Conservation (phyloP, 2,797 vertebrate species). For the Cirrhinus mrigala region DNA sequence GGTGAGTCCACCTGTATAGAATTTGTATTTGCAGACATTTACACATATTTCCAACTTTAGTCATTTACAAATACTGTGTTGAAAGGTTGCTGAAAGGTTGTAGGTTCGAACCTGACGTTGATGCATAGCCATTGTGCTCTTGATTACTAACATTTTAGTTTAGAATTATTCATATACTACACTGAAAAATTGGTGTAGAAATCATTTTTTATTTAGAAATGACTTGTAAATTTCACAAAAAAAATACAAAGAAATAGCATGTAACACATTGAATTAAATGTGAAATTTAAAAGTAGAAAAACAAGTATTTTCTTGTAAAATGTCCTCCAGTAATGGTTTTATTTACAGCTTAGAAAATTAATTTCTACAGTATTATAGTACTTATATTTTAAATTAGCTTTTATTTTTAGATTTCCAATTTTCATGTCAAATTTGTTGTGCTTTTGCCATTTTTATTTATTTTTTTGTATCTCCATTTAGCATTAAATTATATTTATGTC, state of each 20-base stretch:
- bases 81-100: not conserved
- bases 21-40: not conserved
- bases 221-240: not conserved
- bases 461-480: no score
- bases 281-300: not conserved
- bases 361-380: not conserved
- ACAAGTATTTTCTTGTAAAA: not conserved
- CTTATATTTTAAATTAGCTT: not conserved
- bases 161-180: not conserved
- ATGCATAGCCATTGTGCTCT: not conserved
- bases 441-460: not conserved
- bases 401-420: not conserved
- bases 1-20: constrained; percentile 11
- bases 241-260: not conserved
- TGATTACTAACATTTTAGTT: not conserved
- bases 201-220: not conserved
- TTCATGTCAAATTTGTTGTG: not conserved
- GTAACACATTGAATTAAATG: not conserved
- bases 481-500: no score
- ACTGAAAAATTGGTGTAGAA: not conserved
- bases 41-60: not conserved
- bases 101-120: not conserved
- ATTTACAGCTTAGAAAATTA: not conserved
- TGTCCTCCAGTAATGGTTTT: not conserved
- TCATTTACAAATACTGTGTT: not conserved